Percentiles rank a stretch among this genome's conserved stretches.
Conservation (phyloP, 2,797 vertebrate species). For the Tokudaia muenninki region DNA sequence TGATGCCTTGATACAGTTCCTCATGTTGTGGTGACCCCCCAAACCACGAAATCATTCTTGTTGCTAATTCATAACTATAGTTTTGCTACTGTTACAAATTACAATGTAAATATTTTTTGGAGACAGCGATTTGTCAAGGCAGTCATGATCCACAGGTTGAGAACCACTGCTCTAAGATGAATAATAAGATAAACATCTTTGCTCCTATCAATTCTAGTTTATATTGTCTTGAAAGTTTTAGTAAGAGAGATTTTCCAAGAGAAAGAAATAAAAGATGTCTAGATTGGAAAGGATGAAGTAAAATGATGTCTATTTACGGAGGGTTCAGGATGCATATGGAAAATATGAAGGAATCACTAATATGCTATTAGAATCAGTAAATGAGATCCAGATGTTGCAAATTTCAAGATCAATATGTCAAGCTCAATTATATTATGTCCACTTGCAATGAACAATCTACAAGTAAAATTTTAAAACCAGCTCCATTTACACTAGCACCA, state of each 20-base stretch:
- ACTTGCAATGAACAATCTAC: not conserved
- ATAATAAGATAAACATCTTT: not conserved
- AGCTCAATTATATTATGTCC: not conserved
- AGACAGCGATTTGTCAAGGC: not conserved
- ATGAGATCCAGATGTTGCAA: not conserved
- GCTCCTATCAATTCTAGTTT: not conserved
- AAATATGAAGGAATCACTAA: not conserved
- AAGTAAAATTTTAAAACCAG: not conserved
- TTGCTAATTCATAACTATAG: not conserved
- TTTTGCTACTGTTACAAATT: not conserved
- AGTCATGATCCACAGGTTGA: not conserved
- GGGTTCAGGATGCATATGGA: not conserved
- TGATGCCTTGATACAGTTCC: not conserved
- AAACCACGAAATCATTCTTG: not conserved
- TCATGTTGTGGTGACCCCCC: not conserved
- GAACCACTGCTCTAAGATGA: not conserved
- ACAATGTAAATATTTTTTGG: not conserved
- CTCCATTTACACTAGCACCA: not conserved
- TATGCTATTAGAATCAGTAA: not conserved
- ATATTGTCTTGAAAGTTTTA: not conserved
- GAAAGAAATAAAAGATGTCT: not conserved
- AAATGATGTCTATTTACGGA: conserved; percentile 9
- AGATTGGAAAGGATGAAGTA: not conserved
- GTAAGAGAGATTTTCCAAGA: not conserved
- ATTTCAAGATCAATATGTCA: not conserved